Percentiles rank a stretch among this genome's conserved stretches.
phyloP scores from a whole-genome alignment of 2,888 invertebrate genomes.

The Agrochola lota region DNA sequence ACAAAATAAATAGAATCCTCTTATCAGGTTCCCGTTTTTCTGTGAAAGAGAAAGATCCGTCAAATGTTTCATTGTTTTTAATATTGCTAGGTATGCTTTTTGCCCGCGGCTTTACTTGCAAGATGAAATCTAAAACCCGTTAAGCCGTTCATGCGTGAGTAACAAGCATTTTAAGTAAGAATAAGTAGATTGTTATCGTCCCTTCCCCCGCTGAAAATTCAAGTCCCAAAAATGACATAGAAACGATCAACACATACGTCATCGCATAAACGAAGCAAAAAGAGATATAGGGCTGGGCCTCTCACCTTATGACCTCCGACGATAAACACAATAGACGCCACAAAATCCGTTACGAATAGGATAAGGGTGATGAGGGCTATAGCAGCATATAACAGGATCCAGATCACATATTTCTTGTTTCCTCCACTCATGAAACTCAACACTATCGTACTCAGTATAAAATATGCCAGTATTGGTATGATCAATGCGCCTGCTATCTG shows the following conservation, averaged over 20 bases:
- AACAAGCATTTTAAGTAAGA: not conserved
- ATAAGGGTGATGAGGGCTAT: not conserved
- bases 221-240: not conserved
- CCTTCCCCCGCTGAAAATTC: not conserved
- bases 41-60: constrained; percentile 40
- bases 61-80: not conserved
- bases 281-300: not conserved
- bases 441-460: not conserved
- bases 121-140: not conserved
- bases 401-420: not conserved
- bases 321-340: constrained; percentile 48
- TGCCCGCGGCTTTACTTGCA: not conserved
- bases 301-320: constrained; percentile 63
- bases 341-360: constrained; percentile 37
- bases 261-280: no score
- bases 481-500: constrained; percentile 17
- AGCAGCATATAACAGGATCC: not conserved
- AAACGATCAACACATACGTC: no score
- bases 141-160: no score
- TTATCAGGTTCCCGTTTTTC: constrained; percentile 58
- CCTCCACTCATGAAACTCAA: not conserved
- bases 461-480: not conserved
- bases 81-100: not conserved
- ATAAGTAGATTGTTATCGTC: not conserved
- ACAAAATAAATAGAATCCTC: constrained; percentile 54